Base-by-base conservation (phyloP, 2,888 invertebrate species). In the Leptopterna dolabrata region DNA sequence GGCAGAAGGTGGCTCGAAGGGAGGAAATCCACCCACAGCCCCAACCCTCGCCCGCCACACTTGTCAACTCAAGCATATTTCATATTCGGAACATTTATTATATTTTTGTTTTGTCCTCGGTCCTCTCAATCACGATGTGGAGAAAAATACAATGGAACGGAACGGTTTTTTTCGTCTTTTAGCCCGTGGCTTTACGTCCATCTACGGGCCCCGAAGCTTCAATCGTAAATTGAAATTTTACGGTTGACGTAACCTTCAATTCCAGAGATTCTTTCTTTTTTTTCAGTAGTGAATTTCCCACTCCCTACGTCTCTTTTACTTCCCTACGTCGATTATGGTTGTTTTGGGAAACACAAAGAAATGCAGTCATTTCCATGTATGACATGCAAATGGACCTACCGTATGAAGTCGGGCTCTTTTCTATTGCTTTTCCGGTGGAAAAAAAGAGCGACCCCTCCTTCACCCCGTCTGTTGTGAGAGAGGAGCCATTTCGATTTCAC, bases 321-420 rank as follows among this genome's bases (percentile, higher is more conserved):
- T 19, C 55, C 63, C 47, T 47, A 81, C 36, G 87, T 87, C 87
- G 87, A 87, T 87, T 87, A 87, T 87, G 73, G 81, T 82, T 78
- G 43, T 87, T 87, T 81, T 73, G 71, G 27, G 87, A 51, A 47
- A 27, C 82, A 81, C 76, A 87, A 87, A 87, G 87, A 87, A 88
- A 88, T 86, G 87, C 86, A 88, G 86, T 88, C 88, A 89, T 89
- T 89, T 89, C 86, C 88, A 89, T 89, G 88, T 89, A 89, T 89
- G 88, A 89, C 88, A 89, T 89, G 88, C 88, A 89, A 89, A 89
- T 89, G 78, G 82, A 85, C 73, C 41, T 9, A 6, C 43, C 82
- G 85, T 85, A 85, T 73, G 85, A 73, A 85, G 85, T 73, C 85
- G 73, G 24, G 55, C 9, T 16, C 41, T 43, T 45, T 45, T 27